These are phyloP conservation scores for Yponomeuta malinellus DNA, from an alignment of 2,888 invertebrate species.

Conservation along the genomic window DNA sequence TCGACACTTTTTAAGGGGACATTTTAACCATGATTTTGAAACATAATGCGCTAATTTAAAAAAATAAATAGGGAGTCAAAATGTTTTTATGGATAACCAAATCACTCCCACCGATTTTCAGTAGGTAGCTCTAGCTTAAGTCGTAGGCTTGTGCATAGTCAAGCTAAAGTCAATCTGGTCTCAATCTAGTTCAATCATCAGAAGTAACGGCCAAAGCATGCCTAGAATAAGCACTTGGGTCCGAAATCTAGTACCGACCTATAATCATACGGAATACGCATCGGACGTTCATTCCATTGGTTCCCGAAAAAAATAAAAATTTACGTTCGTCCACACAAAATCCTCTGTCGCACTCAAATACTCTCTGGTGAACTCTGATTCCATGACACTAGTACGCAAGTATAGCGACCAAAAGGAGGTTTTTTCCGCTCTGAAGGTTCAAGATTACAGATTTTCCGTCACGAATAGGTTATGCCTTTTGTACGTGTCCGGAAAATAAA, in stretches of 20 bases:
- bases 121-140: too few species aligned
- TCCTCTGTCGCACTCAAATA: neutral
- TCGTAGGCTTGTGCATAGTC: neutral
- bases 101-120: too few species aligned
- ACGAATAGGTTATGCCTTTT: constrained; percentile 3
- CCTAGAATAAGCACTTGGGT: neutral
- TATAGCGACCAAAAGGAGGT: neutral
- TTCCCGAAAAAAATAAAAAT: neutral
- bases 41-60: too few species aligned
- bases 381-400: neutral
- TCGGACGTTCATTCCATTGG: neutral
- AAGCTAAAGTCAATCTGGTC: neutral
- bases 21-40: too few species aligned
- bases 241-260: neutral
- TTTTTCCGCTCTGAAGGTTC: neutral
- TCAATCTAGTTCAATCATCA: neutral
- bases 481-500: neutral
- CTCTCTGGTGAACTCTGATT: neutral
- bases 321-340: neutral
- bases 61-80: too few species aligned
- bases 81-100: too few species aligned
- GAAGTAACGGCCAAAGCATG: neutral
- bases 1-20: too few species aligned
- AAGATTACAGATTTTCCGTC: neutral
- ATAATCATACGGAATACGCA: neutral